Base-by-base conservation (phyloP, 2,113 vertebrate genomes). In the Trematocara unimaculatum region DNA sequence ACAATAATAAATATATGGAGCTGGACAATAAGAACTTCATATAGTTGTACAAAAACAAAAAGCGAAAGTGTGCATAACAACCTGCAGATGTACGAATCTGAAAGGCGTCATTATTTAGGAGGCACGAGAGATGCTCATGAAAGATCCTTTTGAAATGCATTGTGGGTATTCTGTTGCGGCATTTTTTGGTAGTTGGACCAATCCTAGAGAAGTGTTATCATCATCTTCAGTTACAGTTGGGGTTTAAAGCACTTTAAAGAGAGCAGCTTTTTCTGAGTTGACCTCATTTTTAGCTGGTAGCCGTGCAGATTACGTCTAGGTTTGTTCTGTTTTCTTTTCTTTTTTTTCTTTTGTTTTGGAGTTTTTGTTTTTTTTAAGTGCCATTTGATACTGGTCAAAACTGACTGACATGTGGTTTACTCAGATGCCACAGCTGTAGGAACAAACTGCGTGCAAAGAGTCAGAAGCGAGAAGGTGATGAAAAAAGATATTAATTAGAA, bases 1-100 rank as follows among this genome's bases (percentile, higher is more conserved):
- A 45, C 5, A 45, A 51, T 31, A 64, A 0, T 49, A 64, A 35
- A 49, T 31, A 5, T 77, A 4, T 13, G 23, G 17, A 77, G 45
- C 10, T 49, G 72, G 70, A 18, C 23, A 64, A 15, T 49, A 49
- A 74, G 18, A 70, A 6, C 23, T 31, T 18, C 67, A 74, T 29
- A 11, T 8, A 47, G 67, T 74, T 74, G 42, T 11, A 31, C 45
- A 11, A 74, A 18, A 77, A 31, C 58, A 18, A 62, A 62, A 62
- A 33, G 4, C 0, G 4, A 77, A 49, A 77, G 23, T 18, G 20
- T 17, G 42, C 42, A 49, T 49, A 2, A 2, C 23, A 74, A 74
- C 15, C 42, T 47, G 42, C 9, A 77, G 26, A 18, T 49, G 67
- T 47, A 8, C 4, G 6, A 45, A 17, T 42, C 15, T 74, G 70